Evolutionary conservation across 2,888 invertebrate genomes (phyloP), one percentile per base, ranked within the genome.

Genomic region (Morpho helenor): DNA sequence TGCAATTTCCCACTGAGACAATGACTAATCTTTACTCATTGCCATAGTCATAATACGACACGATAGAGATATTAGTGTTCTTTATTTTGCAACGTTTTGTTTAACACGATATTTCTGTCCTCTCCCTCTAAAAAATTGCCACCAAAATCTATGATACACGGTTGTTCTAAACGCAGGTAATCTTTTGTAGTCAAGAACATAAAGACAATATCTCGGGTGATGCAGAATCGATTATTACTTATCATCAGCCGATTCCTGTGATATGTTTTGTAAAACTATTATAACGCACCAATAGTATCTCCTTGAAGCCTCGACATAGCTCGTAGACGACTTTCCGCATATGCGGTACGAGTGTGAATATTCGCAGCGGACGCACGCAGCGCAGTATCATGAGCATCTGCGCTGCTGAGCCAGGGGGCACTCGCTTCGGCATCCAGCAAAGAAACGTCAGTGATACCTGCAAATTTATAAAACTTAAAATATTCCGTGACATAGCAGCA

Each of bases 321-420:
- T 99, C 99, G 82, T 98, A 99, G 56, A 99, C 99, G 22, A 99
- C 99, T 89, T 99, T 98, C 66, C 99, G 93, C 98, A 99, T 99
- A 82, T 99, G 99, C 53, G 99, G 99, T 41, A 99, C 99, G 56
- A 99, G 92, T 40, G 98, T 98, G 85, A 99, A 99, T 71, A 99
- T 99, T 56, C 99, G 89, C 61, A 99, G 90, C 3, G 99, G 99
- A 8, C 99, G 93, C 67, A 99, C 95, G 84, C 99, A 99, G 56
- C 99, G 94, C 67, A 99, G 91, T 65, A 99, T 98, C 97, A 99
- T 98, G 54, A 99, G 87, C 61, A 98, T 92, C 84, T 99, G 99
- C 7, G 98, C 98, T 0, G 95, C 94, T 7, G 98, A 98, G 82
- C 98, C 98, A 22, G 98, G 97, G 52, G 97, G 96, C 47, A 99